These are phyloP conservation scores for Dicrostonyx torquatus DNA, from an alignment of 2,797 vertebrate genomes.

Conservation along the genomic window DNA sequence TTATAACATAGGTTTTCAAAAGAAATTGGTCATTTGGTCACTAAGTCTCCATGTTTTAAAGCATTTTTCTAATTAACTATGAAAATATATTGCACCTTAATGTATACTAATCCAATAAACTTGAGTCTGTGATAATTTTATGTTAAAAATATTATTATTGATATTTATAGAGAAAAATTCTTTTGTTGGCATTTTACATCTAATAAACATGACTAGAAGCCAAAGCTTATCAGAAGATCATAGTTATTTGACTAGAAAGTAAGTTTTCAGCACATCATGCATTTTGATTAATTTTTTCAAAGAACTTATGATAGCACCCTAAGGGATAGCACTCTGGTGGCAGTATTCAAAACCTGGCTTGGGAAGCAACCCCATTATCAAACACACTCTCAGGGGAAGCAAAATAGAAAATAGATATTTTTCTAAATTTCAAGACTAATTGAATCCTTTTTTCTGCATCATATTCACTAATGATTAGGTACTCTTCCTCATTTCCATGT, in stretches of 20 bases:
- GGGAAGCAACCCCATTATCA: not conserved
- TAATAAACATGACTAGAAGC: not conserved
- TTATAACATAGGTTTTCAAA: not conserved
- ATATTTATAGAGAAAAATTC: not conserved
- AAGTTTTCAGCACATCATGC: not conserved
- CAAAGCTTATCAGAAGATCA: not conserved
- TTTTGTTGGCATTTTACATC: not conserved
- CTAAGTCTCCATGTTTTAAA: not conserved
- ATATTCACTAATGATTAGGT: not conserved
- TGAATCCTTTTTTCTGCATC: not conserved
- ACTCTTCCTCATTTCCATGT: not conserved
- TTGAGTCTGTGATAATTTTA: not conserved
- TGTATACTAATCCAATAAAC: not conserved
- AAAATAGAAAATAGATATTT: not conserved
- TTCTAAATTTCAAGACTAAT: slow-evolving; percentile 36
- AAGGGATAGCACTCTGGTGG: not conserved
- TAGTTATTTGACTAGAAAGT: not conserved
- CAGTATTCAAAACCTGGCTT: not conserved
- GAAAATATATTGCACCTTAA: not conserved
- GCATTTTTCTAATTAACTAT: not conserved
- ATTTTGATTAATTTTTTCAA: not conserved
- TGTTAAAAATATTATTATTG: not conserved
- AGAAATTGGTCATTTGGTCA: not conserved
- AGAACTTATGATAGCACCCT: not conserved
- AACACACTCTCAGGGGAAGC: not conserved